A percentile compares a stretch with the other conserved stretches of the same genome.
Evolutionary conservation across 2,888 invertebrate species (phyloP).

Genomic region (Rhamnusium bicolor): DNA sequence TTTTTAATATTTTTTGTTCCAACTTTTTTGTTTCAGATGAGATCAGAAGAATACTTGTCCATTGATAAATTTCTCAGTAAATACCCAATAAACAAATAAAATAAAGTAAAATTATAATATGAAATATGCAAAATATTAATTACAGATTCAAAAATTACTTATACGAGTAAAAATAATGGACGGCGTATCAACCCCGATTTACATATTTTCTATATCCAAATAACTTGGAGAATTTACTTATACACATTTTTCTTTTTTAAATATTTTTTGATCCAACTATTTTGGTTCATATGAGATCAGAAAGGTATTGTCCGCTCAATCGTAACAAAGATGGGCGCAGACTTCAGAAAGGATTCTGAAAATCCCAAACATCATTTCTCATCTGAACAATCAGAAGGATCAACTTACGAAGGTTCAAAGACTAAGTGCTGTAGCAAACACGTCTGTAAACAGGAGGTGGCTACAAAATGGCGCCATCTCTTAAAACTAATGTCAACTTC

Average conservation of each 20-base stretch:
- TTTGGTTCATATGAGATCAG: slow-evolving; percentile 55
- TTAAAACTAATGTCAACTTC: neutral
- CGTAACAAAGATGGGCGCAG: slow-evolving; percentile 60
- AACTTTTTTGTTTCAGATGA: too few species aligned
- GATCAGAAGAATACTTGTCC: too few species aligned
- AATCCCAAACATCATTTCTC: slow-evolving; percentile 60
- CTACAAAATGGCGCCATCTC: slow-evolving; percentile 48
- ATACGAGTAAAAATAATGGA: too few species aligned
- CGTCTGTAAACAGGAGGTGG: neutral
- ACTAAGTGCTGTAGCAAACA: neutral
- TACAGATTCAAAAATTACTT: too few species aligned
- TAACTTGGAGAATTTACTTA: too few species aligned
- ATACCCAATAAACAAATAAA: too few species aligned
- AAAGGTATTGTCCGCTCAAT: slow-evolving; percentile 53
- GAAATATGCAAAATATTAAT: too few species aligned
- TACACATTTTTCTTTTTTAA: too few species aligned
- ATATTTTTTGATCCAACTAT: slow-evolving; percentile 38
- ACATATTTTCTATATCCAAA: too few species aligned
- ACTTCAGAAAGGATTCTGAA: slow-evolving; percentile 56
- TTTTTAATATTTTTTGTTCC: slow-evolving; percentile 32
- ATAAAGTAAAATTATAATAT: too few species aligned
- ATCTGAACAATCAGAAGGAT: slow-evolving; percentile 62
- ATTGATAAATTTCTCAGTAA: too few species aligned
- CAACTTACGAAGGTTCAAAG: slow-evolving; percentile 19
- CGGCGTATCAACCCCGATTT: too few species aligned